A percentile compares a stretch with the other conserved stretches of the same genome.
Evolutionary conservation across 2,113 vertebrate species (phyloP).

Genomic region (Gymnogyps californianus): DNA sequence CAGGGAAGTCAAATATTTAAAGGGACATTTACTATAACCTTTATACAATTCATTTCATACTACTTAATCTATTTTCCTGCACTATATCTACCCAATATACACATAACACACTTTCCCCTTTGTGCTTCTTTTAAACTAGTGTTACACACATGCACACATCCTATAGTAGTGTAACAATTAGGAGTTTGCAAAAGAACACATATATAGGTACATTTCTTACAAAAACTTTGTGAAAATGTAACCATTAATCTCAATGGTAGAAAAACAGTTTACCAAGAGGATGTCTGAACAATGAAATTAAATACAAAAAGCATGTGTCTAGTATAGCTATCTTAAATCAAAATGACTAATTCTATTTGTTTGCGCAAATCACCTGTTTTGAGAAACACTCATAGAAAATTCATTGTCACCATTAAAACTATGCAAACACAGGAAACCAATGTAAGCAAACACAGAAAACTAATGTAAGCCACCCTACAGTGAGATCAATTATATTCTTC

Average conservation of each 20-base stretch:
- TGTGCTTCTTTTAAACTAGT: neutral
- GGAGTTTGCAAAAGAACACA: neutral
- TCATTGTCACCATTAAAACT: neutral
- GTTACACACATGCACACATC: neutral
- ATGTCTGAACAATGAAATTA: neutral
- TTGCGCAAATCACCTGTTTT: neutral
- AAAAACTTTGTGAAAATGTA: neutral
- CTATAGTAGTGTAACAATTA: neutral
- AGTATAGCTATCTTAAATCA: neutral
- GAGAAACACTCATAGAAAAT: neutral
- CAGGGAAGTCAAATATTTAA: neutral
- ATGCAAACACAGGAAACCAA: neutral
- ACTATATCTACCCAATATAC: neutral
- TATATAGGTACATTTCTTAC: neutral
- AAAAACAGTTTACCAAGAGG: neutral
- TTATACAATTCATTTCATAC: neutral
- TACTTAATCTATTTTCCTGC: neutral
- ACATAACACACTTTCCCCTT: neutral
- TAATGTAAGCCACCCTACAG: neutral
- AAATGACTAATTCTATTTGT: neutral
- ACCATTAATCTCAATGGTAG: neutral
- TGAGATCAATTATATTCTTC: neutral
- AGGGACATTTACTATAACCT: neutral
- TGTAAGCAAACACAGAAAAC: neutral
- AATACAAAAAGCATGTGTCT: neutral